Percentiles rank a stretch among this genome's conserved stretches.
Evolutionary conservation across 2,113 vertebrate species (phyloP).

Genomic region (Cynocephalus volans): DNA sequence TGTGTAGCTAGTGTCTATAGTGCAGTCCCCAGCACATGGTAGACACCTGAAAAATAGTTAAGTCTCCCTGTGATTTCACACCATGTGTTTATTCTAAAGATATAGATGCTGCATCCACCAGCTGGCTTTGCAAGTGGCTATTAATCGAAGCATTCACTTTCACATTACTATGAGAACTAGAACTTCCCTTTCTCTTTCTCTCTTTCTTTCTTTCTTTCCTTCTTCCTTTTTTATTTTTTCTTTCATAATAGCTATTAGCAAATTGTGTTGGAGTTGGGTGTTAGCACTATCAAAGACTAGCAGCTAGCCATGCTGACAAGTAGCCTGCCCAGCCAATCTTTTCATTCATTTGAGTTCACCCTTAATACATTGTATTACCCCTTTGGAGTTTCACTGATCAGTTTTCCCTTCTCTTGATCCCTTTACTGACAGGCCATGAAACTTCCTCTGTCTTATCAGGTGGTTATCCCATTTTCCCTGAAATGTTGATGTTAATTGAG

Average conservation of each 20-base stretch:
- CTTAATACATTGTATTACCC: rapidly evolving
- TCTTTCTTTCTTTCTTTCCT: too few relatives aligned
- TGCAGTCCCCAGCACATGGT: not conserved
- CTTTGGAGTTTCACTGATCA: not conserved
- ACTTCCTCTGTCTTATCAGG: conserved; percentile 58
- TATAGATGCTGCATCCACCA: rapidly evolving
- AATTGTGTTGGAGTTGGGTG: not conserved
- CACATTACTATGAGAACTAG: not conserved
- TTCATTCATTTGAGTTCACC: not conserved
- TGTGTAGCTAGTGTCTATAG: not conserved
- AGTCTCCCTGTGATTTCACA: not conserved
- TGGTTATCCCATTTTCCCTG: conserved; percentile 65
- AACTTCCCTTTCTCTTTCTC: not conserved
- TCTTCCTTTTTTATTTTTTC: too few relatives aligned
- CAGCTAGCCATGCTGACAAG: too few relatives aligned
- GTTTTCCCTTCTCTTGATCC: conserved; percentile 65
- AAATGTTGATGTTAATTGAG: not conserved
- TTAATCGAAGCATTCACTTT: not conserved
- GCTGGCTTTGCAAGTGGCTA: not conserved
- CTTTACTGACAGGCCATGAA: conserved; percentile 74
- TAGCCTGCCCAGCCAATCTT: rapidly evolving
- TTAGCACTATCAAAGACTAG: not conserved
- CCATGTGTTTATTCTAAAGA: not conserved
- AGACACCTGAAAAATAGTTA: not conserved
- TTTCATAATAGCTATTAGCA: not conserved